Conservation (phyloP, 1,140 invertebrate genomes). For the Chionoecetes opilio region DNA sequence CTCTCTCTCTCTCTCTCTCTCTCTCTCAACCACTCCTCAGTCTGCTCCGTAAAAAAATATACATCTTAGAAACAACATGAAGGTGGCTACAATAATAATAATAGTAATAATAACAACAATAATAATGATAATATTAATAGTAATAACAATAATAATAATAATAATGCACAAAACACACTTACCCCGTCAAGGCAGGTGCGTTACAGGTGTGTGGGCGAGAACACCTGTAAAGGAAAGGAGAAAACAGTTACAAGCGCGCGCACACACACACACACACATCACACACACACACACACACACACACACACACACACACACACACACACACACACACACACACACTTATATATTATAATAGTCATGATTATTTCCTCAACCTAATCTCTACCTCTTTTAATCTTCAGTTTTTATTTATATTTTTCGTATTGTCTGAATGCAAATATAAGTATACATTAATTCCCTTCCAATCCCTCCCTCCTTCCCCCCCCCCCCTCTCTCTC, state of each 20-base stretch:
- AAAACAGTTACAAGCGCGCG: neutral
- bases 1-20: no score
- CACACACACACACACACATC: neutral
- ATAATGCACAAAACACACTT: neutral
- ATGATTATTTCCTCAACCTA: neutral
- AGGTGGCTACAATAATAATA: neutral
- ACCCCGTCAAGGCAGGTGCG: neutral
- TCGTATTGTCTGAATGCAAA: neutral
- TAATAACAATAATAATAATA: neutral
- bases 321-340: neutral
- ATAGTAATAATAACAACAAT: no score
- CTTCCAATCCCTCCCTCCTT: neutral
- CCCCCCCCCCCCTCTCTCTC: neutral
- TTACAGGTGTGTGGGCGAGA: neutral
- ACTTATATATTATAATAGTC: neutral
- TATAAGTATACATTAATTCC: neutral
- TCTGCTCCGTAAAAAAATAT: no score
- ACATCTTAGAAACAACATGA: neutral
- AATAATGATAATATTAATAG: neutral
- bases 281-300: slow-evolving; percentile 19
- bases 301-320: slow-evolving; percentile 27
- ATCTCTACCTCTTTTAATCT: neutral
- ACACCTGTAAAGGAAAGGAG: neutral
- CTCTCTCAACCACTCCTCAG: no score
- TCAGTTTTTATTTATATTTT: neutral